Conservation (phyloP, 2,888 invertebrate genomes). For the Pogonocherus hispidulus region DNA sequence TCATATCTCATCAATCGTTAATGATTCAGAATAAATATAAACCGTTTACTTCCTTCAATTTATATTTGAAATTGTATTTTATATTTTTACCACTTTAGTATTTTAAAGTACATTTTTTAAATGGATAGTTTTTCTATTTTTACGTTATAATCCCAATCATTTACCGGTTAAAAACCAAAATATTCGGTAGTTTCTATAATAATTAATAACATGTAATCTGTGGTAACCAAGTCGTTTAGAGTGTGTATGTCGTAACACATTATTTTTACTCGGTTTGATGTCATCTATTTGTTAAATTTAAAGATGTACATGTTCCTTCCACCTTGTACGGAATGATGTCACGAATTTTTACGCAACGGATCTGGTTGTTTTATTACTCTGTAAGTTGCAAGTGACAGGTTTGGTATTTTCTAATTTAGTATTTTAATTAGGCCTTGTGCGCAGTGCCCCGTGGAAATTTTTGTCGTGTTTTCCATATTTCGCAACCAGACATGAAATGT, state of each 20-base stretch:
- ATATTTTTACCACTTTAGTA: too few relatives aligned
- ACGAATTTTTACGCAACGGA: constrained; percentile 1
- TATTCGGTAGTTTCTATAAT: neutral
- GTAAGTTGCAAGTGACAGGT: neutral
- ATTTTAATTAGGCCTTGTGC: neutral
- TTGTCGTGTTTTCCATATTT: neutral
- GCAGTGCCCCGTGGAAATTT: neutral
- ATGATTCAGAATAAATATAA: too few relatives aligned
- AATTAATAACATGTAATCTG: neutral
- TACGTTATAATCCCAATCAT: too few relatives aligned
- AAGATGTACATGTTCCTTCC: neutral
- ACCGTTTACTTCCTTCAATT: too few relatives aligned
- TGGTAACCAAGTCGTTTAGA: neutral
- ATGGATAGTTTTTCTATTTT: too few relatives aligned
- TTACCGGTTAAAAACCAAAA: neutral
- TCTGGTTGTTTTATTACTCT: neutral
- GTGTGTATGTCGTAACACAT: neutral
- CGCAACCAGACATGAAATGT: too few relatives aligned
- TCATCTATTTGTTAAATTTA: neutral
- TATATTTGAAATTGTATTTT: too few relatives aligned
- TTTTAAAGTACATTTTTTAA: too few relatives aligned
- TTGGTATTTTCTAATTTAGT: neutral
- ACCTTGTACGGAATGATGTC: neutral
- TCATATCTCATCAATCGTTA: too few relatives aligned
- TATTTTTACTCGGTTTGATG: neutral